Base-by-base conservation (phyloP, 1,140 invertebrate species). In the Brachionus rotundiformis region DNA sequence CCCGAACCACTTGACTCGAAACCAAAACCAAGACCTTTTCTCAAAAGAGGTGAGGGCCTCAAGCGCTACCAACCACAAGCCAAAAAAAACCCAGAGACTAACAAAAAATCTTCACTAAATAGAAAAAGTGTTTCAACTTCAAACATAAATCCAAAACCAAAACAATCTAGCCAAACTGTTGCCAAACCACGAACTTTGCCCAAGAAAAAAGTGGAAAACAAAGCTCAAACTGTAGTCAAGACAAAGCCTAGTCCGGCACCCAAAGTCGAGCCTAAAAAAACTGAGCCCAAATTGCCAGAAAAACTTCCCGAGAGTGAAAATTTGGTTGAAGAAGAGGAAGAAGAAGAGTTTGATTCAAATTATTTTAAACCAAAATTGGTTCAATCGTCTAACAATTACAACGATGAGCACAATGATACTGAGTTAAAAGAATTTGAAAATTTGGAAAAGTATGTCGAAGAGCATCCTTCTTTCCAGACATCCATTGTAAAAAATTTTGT, bases 381-480 rank as follows among this genome's bases (percentile, higher is more conserved):
- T 13, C 36, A 73, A 73, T 44, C 39, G 8, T 73, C 68, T 3
- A 41, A 47, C n/a, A 73, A 29, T 25, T 44, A 39, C 16, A 39
- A 10, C 11, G 47, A 79, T 49, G 83, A 86, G 84, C 36, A 83
- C 16, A 85, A 86, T 65, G 81, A 83, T 33, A 84, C 84, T 23
- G 86, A 86, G 7, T 65, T 87, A 13, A 85, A 86, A n/a, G 87
- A 87, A 82, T 88, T 88, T 86, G 87, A 88, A 82, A 80, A 85
- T 11, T 81, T 88, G 82, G 87, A 88, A 59, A 84, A 87, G 27
- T 86, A 85, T 71, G 86, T 86, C 1, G 82, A 83, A 41, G 87
- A 87, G 82, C 86, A 88, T 82, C 85, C 85, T 63, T 87, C 87
- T 7, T 86, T 87, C 82, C 84, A 84, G 75, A 85, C 86, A 16